Base-by-base conservation (phyloP, 2,797 vertebrate species). In the Chaunax sp. region DNA sequence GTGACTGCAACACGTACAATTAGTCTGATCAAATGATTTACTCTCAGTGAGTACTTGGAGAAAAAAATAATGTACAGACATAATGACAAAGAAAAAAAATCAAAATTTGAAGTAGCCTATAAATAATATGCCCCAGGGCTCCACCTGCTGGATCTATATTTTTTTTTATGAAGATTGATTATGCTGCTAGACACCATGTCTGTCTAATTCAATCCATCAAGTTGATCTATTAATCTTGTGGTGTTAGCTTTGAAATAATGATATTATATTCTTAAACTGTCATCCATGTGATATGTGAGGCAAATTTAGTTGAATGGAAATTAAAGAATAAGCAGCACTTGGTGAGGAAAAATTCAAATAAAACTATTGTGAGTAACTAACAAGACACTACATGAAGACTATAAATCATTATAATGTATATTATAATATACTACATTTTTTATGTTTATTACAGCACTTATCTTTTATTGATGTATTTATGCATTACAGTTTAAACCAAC, bases 131-230 rank as follows among this genome's bases (percentile, higher is more conserved):
- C 71, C 71, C 56, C 65, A 61, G 64, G 75, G 83, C 85, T 82
- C 90, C 90, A 83, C 77, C 88, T 87, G 72, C 85, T 89, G 89
- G 86, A 74, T 73, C 61, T 70, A 9, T 30, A 0, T 56, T 62
- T 70, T 56, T 62, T 70, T 49, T 28, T 50, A 2, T 74, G 43
- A 79, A 50, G 1, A 14, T 75, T 67, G 49, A 61, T 52, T 28
- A 18, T 59, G 49, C 30, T 33, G 28, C 40, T 52, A 14, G 20
- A 64, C 22, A 49, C 41, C 23, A 43, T 38, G 28, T 69, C 35
- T 69, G 33, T 63, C 77, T n/a, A 69, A 64, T 47, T 26, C 10
- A 40, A 65, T 30, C 12, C 18, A 26, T 59, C 49, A 54, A 8
- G 0, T 30, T 43, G 38, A 4, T 60, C 44, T 60, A 14, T 72